Evolutionary conservation across 35 echinoderm and acorn worm species (phyloP).

Genomic region (Amphiura filiformis): DNA sequence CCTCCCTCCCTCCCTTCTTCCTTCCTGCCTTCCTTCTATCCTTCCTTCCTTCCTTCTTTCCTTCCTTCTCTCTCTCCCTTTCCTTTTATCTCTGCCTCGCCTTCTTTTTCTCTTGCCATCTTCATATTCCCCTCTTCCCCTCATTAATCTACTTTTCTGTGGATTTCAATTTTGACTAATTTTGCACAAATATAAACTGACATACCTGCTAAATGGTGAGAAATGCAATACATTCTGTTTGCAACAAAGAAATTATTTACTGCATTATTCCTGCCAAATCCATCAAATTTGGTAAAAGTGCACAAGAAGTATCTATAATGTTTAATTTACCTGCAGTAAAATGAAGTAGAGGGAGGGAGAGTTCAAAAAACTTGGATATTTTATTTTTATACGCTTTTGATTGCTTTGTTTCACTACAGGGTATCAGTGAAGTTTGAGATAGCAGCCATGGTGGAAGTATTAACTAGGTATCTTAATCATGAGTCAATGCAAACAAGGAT

Average conservation of each 20-base stretch:
- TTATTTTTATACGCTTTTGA: no score
- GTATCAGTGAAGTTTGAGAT: slow-evolving; percentile 38
- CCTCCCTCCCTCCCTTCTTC: slow-evolving; percentile 3
- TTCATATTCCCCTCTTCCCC: not conserved
- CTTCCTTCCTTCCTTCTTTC: no score
- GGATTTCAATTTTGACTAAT: not conserved
- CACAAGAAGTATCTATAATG: no score
- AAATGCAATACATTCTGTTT: not conserved
- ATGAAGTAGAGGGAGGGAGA: no score
- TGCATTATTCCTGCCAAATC: no score
- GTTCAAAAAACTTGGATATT: no score
- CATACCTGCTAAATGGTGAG: not conserved
- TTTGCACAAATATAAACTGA: not conserved
- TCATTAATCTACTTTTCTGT: not conserved
- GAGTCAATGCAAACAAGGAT: slow-evolving; percentile 83
- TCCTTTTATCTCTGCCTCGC: not conserved
- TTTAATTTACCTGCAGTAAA: no score
- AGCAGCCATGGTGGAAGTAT: slow-evolving; percentile 63
- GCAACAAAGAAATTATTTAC: no score
- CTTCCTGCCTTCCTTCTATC: not conserved
- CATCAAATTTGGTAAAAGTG: no score
- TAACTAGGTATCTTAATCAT: slow-evolving; percentile 65
- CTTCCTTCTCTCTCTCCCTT: slow-evolving; percentile 4
- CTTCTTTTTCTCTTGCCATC: not conserved
- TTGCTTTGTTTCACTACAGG: no score